Evolutionary conservation across 2,113 vertebrate species (phyloP).

Genomic region (Ammodytes dubius): DNA sequence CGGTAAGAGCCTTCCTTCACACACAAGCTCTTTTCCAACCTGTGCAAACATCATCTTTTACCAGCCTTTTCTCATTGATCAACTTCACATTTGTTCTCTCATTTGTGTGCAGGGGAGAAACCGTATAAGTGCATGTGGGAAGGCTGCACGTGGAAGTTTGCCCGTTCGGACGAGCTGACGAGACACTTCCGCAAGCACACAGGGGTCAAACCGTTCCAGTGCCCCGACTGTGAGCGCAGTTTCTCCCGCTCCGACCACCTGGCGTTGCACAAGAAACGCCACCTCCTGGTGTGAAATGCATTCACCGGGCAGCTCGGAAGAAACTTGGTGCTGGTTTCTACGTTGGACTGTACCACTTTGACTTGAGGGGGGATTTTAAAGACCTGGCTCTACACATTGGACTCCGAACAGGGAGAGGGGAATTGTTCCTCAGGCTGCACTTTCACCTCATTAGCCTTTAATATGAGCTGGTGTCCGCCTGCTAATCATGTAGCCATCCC

Average conservation of each 20-base stretch:
- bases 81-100: background rate
- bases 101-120: conserved; percentile 90
- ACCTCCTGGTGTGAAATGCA: conserved; percentile 86
- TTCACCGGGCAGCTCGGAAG: conserved; percentile 23
- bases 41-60: background rate
- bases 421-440: conserved; percentile 66
- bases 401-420: conserved; percentile 39
- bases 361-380: conserved; percentile 33
- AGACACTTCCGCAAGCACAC: conserved; percentile 99
- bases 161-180: conserved; percentile 97
- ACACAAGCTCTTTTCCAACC: background rate
- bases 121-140: conserved; percentile 99
- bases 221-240: conserved; percentile 98
- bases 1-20: conserved; percentile 80
- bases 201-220: conserved; percentile 98
- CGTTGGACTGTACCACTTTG: conserved; percentile 65
- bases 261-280: conserved; percentile 97
- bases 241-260: conserved; percentile 98
- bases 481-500: background rate
- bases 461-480: conserved; percentile 39
- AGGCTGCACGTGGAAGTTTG: conserved; percentile 99
- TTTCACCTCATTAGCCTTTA: conserved; percentile 54
- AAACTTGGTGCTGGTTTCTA: conserved; percentile 38
- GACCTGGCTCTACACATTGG: conserved; percentile 49
- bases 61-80: background rate